phyloP scores from a whole-genome alignment of 2,888 invertebrate species.

The Drosophila aldrichi region DNA sequence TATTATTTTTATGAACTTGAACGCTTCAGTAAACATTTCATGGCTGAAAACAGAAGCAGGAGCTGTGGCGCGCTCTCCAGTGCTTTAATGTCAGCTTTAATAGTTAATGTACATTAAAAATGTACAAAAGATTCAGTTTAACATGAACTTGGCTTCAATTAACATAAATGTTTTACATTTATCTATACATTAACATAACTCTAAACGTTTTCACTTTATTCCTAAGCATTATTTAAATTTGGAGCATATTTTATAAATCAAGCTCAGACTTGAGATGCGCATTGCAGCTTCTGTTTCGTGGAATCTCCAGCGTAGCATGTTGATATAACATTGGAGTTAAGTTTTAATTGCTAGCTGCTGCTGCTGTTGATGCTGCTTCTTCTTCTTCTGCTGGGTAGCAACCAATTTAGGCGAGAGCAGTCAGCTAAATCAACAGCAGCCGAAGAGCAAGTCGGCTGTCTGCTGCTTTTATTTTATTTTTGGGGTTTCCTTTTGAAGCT shows the following conservation, averaged over 20 bases:
- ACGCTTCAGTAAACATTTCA: slow-evolving; percentile 9
- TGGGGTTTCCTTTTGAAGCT: slow-evolving; percentile 5
- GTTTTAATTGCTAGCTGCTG: slow-evolving; percentile 43
- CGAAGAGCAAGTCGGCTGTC: neutral
- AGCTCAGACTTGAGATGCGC: neutral
- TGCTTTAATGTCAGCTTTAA: slow-evolving; percentile 2
- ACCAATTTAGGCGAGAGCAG: slow-evolving; percentile 23
- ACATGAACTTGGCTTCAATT: neutral
- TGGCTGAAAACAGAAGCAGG: neutral
- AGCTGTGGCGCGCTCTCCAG: neutral
- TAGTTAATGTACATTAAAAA: neutral
- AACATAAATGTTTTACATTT: neutral
- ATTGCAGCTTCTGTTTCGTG: neutral
- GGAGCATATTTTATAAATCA: neutral
- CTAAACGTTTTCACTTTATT: no score
- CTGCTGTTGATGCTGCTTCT: neutral
- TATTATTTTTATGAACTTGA: slow-evolving; percentile 1
- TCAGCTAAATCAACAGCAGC: slow-evolving; percentile 21
- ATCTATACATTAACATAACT: neutral
- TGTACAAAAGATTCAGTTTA: neutral
- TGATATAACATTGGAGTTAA: slow-evolving; percentile 34
- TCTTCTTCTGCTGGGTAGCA: slow-evolving; percentile 14
- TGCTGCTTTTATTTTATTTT: neutral
- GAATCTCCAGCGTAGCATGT: slow-evolving; percentile 13
- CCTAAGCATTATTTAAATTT: neutral